Evolutionary conservation across 2,113 vertebrate species (phyloP).

Genomic region (Tragelaphus buxtoni): DNA sequence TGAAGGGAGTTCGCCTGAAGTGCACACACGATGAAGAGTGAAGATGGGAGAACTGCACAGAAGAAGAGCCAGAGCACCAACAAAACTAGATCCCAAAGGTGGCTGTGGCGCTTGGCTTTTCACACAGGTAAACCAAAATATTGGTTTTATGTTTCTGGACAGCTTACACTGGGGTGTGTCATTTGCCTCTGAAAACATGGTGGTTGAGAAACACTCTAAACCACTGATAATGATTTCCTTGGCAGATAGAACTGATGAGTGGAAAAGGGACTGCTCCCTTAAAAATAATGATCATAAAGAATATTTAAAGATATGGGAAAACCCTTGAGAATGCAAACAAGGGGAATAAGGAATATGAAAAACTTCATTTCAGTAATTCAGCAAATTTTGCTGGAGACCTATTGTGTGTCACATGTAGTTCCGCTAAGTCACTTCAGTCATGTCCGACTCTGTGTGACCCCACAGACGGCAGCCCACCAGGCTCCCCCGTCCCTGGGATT

Average conservation of each 20-base stretch:
- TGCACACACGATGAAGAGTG: accelerated
- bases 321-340: neutral
- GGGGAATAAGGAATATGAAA: neutral
- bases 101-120: accelerated
- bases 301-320: neutral
- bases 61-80: accelerated
- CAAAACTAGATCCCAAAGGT: accelerated
- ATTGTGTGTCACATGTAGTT: neutral
- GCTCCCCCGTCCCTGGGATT: no score
- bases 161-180: accelerated
- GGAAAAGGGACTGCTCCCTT: no score
- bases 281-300: neutral
- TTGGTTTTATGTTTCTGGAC: neutral
- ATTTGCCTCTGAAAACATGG: neutral
- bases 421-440: no score
- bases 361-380: neutral
- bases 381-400: neutral
- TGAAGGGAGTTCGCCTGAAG: neutral
- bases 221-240: neutral
- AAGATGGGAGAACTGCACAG: neutral
- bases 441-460: no score
- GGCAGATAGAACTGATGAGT: neutral
- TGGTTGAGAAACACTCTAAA: neutral
- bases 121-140: accelerated
- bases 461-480: no score